Conservation (phyloP, 2,888 invertebrate species). For the Ophion obscuratus region DNA sequence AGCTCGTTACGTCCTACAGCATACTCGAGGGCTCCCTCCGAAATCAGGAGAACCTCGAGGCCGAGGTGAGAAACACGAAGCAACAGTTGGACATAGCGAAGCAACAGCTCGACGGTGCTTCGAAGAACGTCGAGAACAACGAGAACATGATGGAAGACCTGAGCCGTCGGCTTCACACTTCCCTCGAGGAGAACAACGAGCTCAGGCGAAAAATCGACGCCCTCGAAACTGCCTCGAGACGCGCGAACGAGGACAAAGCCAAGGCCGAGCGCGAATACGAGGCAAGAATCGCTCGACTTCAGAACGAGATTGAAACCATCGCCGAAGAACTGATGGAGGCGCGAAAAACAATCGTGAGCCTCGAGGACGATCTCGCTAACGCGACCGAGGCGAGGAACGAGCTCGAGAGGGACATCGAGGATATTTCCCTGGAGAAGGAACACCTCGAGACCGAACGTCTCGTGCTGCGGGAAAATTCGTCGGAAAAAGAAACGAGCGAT, state of each 20-base stretch:
- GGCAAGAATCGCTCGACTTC: constrained; percentile 74
- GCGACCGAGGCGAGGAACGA: constrained; percentile 83
- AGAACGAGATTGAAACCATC: constrained; percentile 77
- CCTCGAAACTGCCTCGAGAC: constrained; percentile 76
- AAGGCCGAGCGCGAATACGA: constrained; percentile 74
- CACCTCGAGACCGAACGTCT: constrained; percentile 75
- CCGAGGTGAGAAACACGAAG: constrained; percentile 85
- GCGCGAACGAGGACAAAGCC: constrained; percentile 74
- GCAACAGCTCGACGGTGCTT: constrained; percentile 83
- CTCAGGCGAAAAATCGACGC: constrained; percentile 82
- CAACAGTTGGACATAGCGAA: constrained; percentile 84
- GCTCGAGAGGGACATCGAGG: constrained; percentile 79
- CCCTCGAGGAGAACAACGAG: constrained; percentile 78
- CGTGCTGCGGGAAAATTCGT: constrained; percentile 69
- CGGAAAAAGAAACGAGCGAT: constrained; percentile 70
- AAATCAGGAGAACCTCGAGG: constrained; percentile 85
- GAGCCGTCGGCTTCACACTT: constrained; percentile 69
- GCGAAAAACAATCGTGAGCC: constrained; percentile 80
- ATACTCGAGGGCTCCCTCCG: constrained; percentile 83
- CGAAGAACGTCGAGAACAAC: constrained; percentile 73
- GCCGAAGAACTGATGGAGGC: constrained; percentile 81
- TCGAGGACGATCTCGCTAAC: constrained; percentile 84
- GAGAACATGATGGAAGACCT: constrained; percentile 74
- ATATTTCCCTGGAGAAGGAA: constrained; percentile 75
- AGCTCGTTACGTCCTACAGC: constrained; percentile 72